Conservation (phyloP, 2,888 invertebrate genomes). For the Coenonympha arcania region DNA sequence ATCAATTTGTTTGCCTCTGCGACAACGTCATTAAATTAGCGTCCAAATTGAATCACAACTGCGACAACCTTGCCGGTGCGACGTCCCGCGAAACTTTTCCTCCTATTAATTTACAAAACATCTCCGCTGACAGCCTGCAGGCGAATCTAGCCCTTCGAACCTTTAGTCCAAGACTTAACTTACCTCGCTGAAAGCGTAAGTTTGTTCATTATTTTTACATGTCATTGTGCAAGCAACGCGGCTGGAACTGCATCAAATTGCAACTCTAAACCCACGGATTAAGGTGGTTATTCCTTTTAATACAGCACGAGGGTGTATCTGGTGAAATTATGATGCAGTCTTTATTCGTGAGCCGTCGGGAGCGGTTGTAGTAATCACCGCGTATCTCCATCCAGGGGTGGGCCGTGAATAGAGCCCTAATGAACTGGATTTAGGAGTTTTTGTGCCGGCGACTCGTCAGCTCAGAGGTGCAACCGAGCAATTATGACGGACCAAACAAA, state of each 20-base stretch:
- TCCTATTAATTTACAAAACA: conserved; percentile 74
- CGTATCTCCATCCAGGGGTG: conserved; percentile 74
- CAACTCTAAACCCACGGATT: conserved; percentile 47
- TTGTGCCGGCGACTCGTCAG: conserved; percentile 71
- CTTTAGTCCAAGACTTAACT: conserved; percentile 46
- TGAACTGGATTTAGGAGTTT: conserved; percentile 76
- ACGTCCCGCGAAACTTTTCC: conserved; percentile 71
- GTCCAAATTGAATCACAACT: conserved; percentile 74
- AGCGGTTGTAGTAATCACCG: conserved; percentile 75
- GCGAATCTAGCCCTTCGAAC: conserved; percentile 45
- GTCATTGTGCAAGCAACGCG: conserved; percentile 72
- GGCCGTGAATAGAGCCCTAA: conserved; percentile 72
- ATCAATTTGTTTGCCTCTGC: conserved; percentile 71
- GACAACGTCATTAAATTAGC: conserved; percentile 73
- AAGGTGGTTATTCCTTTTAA: conserved; percentile 51
- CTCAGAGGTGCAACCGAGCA: conserved; percentile 67
- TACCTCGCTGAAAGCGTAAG: conserved; percentile 47
- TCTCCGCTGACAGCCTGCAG: conserved; percentile 45
- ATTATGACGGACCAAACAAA: conserved; percentile 71
- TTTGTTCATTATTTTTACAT: conserved; percentile 75
- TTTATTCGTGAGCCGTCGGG: conserved; percentile 75
- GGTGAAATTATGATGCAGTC: conserved; percentile 75
- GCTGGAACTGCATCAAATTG: conserved; percentile 41
- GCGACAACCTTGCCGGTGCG: conserved; percentile 70
- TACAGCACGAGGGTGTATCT: conserved; percentile 59